These are phyloP conservation scores for Panthera tigris DNA, from an alignment of 2,113 vertebrate species.

Conservation along the genomic window DNA sequence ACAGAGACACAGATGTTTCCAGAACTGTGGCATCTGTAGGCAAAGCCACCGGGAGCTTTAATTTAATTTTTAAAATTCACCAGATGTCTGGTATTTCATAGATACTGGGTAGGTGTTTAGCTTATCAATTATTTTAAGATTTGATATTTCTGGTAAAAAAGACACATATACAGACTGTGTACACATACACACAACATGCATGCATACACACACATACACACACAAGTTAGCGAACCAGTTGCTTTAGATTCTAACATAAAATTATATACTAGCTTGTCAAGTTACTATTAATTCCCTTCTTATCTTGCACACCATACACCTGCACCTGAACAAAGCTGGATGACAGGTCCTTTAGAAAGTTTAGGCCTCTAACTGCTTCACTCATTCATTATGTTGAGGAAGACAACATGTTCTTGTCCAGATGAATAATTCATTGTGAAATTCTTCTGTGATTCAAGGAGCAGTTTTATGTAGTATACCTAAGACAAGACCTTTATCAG, in stretches of 20 bases:
- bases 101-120: not conserved
- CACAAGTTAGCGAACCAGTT: not conserved
- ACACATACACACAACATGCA: rapidly evolving
- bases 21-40: not conserved
- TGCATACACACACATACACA: not conserved
- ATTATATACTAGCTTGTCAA: not conserved
- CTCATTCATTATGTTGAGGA: not conserved
- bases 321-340: not conserved
- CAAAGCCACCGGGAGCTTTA: not conserved
- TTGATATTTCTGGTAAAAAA: slow-evolving; percentile 23
- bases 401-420: not conserved
- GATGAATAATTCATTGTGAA: not conserved
- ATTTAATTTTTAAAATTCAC: slow-evolving; percentile 48
- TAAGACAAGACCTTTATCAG: slow-evolving; percentile 28
- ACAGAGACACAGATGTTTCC: not conserved
- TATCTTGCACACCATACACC: not conserved
- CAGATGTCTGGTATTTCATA: not conserved
- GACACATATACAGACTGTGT: not conserved
- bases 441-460: not conserved
- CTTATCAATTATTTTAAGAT: not conserved
- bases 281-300: not conserved
- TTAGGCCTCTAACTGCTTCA: not conserved
- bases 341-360: not conserved
- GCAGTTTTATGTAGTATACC: not conserved
- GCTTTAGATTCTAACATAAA: not conserved